Evolutionary conservation across 2,797 vertebrate genomes (phyloP).

Genomic region (Sebastes baramenuke): DNA sequence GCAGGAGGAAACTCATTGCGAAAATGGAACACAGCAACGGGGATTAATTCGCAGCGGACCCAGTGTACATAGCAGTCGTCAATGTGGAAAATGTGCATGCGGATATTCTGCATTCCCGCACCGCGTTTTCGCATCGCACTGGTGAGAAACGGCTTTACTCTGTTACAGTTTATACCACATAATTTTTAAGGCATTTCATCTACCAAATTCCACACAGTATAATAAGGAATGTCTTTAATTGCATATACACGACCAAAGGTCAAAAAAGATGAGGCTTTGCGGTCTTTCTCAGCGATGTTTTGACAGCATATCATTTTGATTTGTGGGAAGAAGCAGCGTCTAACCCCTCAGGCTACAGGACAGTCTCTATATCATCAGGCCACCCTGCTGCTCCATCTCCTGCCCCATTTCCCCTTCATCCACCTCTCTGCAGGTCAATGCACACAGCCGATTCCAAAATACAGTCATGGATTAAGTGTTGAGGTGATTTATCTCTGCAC

Average conservation of each 20-base stretch:
- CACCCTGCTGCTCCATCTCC: slow-evolving; percentile 43
- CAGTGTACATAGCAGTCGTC: no score
- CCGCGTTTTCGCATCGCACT: no score
- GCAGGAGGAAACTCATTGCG: no score
- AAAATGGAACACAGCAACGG: no score
- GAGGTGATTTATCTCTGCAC: slow-evolving; percentile 69
- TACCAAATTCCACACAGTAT: background rate
- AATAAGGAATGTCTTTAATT: background rate
- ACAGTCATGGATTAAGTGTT: slow-evolving; percentile 60
- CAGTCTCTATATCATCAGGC: slow-evolving; percentile 2
- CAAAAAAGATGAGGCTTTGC: slow-evolving; percentile 13
- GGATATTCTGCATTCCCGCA: no score
- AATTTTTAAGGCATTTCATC: background rate
- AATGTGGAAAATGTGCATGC: no score
- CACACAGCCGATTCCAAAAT: slow-evolving; percentile 50
- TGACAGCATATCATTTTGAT: slow-evolving; percentile 44
- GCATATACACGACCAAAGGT: slow-evolving; percentile 17
- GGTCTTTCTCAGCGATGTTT: background rate
- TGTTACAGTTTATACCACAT: background rate
- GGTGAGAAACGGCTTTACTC: no score
- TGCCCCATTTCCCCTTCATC: slow-evolving; percentile 48
- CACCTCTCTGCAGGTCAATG: slow-evolving; percentile 54
- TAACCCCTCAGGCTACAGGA: slow-evolving; percentile 8
- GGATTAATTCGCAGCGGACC: no score
- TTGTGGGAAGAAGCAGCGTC: slow-evolving; percentile 22